Evolutionary conservation across 2,888 invertebrate species (phyloP).

Genomic region (Ectemnius cavifrons): DNA sequence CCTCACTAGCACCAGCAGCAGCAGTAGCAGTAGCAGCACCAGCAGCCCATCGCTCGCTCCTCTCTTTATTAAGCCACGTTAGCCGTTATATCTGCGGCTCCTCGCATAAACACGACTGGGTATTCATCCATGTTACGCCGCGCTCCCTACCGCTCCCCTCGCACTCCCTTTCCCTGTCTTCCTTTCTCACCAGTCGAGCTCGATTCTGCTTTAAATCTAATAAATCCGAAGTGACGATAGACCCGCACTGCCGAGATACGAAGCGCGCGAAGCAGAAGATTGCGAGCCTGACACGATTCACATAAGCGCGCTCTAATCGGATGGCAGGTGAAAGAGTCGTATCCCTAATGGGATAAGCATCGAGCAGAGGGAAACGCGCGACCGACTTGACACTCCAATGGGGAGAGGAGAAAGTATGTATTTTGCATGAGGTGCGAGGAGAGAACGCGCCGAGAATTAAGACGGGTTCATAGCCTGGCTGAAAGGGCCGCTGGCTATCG

Average conservation of each 20-base stretch:
- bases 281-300: background rate
- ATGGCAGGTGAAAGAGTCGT: constrained; percentile 6
- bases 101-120: constrained; percentile 43
- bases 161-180: constrained; percentile 18
- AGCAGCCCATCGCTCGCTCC: constrained; percentile 18
- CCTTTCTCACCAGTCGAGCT: background rate
- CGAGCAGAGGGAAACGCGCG: background rate
- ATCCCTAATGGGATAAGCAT: constrained; percentile 3
- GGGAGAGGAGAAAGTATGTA: background rate
- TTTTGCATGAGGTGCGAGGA: background rate
- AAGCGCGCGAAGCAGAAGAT: too few species aligned
- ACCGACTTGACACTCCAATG: background rate
- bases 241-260: background rate
- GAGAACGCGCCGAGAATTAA: constrained; percentile 16
- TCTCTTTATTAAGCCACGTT: constrained; percentile 53
- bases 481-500: background rate
- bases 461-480: constrained; percentile 8
- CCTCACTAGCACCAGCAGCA: background rate
- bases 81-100: constrained; percentile 53
- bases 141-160: constrained; percentile 36
- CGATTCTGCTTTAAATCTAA: constrained; percentile 5
- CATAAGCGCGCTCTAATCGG: constrained; percentile 1
- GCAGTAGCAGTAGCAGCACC: too few species aligned
- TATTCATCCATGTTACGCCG: constrained; percentile 12
- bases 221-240: constrained; percentile 7